Base-by-base conservation (phyloP, 1,140 invertebrate species). In the Drosophila suzukii region DNA sequence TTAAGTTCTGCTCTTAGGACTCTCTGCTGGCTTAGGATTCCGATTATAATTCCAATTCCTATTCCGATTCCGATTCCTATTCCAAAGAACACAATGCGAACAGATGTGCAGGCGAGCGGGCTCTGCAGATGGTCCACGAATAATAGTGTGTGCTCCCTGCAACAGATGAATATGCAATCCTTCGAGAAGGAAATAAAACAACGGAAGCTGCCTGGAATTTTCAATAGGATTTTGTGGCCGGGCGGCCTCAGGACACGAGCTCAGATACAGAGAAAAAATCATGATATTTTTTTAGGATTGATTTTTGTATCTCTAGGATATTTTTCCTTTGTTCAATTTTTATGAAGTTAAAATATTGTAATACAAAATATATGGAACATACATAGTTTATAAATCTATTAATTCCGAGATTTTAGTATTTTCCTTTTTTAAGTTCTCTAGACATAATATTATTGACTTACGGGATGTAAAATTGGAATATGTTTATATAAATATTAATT, bases 91-190 rank as follows among this genome's bases (percentile, higher is more conserved):
- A 88, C 83, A 88, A 88, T 84, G 66, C 70, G 73, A 89, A 57
- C 84, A 88, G 84, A 88, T 88, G 84, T 89, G 84, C 84, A 74
- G 59, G 71, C 47, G 70, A 46, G 24, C 67, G 57, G 76, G 72
- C 54, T 46, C 59, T 44, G 71, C 49, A 73, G 41, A 75, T 68
- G 65, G 43, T 44, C 36, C 20, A 38, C 59, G 56, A 63, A 24
- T 61, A 43, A 57, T 43, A 43, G 27, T 43, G 34, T 12, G 13
- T 43, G 32, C 39, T 62, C 43, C 61, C 57, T 78, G 80, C 81
- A 70, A 63, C 51, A 68, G 77, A 57, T 41, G 65, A 68, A 82
- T 63, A 80, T 89, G 82, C 85, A 88, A 73, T 78, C 63, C 53
- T 44, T 41, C 65, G 57, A 60, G 55, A 15, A 51, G 71, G 61